Base-by-base conservation (phyloP, 2,888 invertebrate genomes). In the Tetheella fluctuosa region DNA sequence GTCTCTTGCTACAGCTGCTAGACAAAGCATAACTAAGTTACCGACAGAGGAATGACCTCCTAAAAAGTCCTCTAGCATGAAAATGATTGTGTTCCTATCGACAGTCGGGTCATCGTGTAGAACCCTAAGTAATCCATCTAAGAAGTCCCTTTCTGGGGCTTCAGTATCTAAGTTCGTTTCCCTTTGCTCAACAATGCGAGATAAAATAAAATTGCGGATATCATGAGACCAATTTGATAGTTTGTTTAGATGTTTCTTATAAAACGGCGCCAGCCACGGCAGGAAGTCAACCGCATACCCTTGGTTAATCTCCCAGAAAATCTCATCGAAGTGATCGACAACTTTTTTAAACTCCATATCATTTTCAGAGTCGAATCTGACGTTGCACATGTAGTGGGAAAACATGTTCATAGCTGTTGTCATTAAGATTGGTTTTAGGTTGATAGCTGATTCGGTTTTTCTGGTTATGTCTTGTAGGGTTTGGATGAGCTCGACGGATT, bases 261-360 rank as follows among this genome's bases (percentile, higher is more conserved):
- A 97, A 63, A 97, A 94, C 0, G 97, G 97, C 0, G 95, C 90
- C 0, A 98, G 84, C 96, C 96, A 97, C 0, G 98, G 98, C 23
- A 98, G 79, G 76, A 98, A 98, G 76, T 98, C 98, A 0, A 97
- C 94, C 0, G 97, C 96, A 81, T 97, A 97, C 0, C 97, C 97
- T 75, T 97, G 97, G 83, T 98, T 98, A 67, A 98, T 97, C 80
- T 98, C 97, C 96, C 97, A 97, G 89, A 98, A 98, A 58, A 98
- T 97, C 72, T 96, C 96, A 74, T 98, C 98, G 81, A 97, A 98
- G 61, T 94, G 94, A 25, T 95, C 90, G 0, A 97, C 96, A 7
- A 96, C 94, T 61, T 93, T 91, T 56, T 93, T 90, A 88, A 97
- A 98, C 20, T 95, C 95, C 0, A 76, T 61, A 69, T 97, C 96